These are phyloP conservation scores for Callyntrura sp. DNA, from an alignment of 2,888 invertebrate species.

Conservation along the genomic window DNA sequence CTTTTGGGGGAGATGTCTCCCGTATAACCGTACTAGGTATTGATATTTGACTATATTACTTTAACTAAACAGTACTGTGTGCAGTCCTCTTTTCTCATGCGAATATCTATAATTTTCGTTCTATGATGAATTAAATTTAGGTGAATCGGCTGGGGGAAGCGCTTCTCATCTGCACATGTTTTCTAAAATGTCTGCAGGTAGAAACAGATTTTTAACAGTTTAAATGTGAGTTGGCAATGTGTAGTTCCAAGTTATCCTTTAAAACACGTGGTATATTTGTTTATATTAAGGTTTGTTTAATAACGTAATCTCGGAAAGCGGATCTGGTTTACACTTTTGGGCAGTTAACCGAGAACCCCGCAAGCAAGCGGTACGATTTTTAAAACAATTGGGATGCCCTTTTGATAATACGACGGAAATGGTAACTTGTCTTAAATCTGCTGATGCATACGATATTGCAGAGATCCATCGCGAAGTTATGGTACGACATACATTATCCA, in stretches of 20 bases:
- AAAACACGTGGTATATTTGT: neutral
- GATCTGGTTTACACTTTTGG: constrained; percentile 74
- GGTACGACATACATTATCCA: no score
- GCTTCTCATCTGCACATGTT: constrained; percentile 72
- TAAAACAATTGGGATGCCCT: constrained; percentile 70
- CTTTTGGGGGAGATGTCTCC: no score
- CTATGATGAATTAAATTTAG: no score
- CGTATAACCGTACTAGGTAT: no score
- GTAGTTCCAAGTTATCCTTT: no score
- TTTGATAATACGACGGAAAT: constrained; percentile 62
- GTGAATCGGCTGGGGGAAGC: no score
- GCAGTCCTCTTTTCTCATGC: no score
- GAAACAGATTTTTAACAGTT: no score
- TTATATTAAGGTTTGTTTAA: constrained; percentile 71
- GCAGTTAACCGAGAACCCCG: constrained; percentile 70
- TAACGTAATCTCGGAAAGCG: constrained; percentile 71
- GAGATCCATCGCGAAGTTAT: constrained; percentile 75
- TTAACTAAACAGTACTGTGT: no score
- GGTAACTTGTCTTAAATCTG: constrained; percentile 62
- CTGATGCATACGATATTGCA: constrained; percentile 60
- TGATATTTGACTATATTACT: no score
- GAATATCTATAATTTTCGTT: no score
- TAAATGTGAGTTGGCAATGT: no score
- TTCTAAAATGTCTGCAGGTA: constrained; percentile 74
- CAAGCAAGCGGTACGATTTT: constrained; percentile 71